phyloP scores from a whole-genome alignment of 2,888 invertebrate species.

The Lordiphosa andalusiaca region DNA sequence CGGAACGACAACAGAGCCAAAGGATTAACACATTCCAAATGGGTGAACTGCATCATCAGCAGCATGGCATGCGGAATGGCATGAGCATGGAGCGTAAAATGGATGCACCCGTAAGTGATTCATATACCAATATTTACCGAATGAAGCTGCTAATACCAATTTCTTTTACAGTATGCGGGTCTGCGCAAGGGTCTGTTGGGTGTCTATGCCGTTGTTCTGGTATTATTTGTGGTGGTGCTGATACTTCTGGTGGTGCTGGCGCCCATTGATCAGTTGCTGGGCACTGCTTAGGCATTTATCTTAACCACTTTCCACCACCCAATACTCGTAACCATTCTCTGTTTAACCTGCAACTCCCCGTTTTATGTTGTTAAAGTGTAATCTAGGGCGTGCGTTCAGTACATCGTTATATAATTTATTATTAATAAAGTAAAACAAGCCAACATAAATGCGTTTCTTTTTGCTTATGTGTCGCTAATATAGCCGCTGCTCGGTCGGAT shows the following conservation, averaged over 20 bases:
- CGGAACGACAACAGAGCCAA: slow-evolving; percentile 87
- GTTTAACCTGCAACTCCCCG: neutral
- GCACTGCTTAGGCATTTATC: slow-evolving; percentile 24
- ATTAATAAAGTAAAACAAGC: slow-evolving; percentile 72
- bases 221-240: slow-evolving; percentile 86
- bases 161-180: slow-evolving; percentile 84
- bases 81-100: slow-evolving; percentile 86
- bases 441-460: slow-evolving; percentile 68
- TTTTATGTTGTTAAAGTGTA: slow-evolving; percentile 61
- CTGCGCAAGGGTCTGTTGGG: slow-evolving; percentile 89
- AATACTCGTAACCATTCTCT: no score
- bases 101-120: slow-evolving; percentile 87
- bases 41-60: slow-evolving; percentile 84
- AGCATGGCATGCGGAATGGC: slow-evolving; percentile 82
- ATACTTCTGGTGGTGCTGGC: slow-evolving; percentile 88
- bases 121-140: slow-evolving; percentile 52
- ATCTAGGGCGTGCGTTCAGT: slow-evolving; percentile 55
- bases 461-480: slow-evolving; percentile 20
- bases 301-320: no score
- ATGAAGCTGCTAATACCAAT: neutral
- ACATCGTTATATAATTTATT: slow-evolving; percentile 73
- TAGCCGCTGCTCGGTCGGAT: slow-evolving; percentile 28
- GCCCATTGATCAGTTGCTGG: slow-evolving; percentile 85
- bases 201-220: slow-evolving; percentile 88
- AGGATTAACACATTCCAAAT: slow-evolving; percentile 91